Percentiles rank a stretch among this genome's conserved stretches.
phyloP scores from a whole-genome alignment of 37 sponge, comb jelly and placozoan species.

The Spongilla lacustris region DNA sequence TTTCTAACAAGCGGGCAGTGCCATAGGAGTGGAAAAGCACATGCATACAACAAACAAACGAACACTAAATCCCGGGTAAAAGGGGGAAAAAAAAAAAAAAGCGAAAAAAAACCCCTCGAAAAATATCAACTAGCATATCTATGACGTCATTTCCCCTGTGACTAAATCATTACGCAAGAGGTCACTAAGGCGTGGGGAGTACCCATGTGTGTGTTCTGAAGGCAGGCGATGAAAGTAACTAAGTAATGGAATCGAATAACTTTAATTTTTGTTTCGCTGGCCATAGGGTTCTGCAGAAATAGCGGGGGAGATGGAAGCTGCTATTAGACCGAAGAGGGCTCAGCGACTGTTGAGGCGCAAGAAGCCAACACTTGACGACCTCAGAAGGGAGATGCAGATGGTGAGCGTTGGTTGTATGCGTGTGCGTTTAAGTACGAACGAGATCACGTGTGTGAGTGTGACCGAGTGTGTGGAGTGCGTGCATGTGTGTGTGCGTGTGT shows the following conservation, averaged over 20 bases:
- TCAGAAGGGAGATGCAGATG: background rate
- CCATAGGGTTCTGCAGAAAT: background rate
- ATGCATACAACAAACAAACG: no score
- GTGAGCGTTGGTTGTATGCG: background rate
- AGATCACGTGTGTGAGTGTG: background rate
- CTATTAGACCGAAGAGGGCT: background rate
- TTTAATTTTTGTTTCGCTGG: background rate
- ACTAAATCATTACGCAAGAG: no score
- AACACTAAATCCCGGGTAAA: no score
- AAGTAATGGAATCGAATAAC: background rate
- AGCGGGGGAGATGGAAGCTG: background rate
- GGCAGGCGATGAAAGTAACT: background rate
- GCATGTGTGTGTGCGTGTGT: slow-evolving; percentile 36
- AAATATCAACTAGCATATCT: no score
- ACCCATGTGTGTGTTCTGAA: background rate
- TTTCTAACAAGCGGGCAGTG: no score
- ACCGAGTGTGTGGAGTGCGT: background rate
- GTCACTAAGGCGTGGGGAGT: background rate
- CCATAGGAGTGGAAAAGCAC: no score
- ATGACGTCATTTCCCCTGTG: no score
- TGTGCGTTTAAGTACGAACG: background rate
- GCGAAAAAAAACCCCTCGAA: no score
- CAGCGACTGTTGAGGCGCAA: background rate
- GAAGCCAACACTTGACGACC: background rate
- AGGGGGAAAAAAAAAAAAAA: no score